Conservation (phyloP, 2,888 invertebrate species). For the Cecidostiba fungosa region DNA sequence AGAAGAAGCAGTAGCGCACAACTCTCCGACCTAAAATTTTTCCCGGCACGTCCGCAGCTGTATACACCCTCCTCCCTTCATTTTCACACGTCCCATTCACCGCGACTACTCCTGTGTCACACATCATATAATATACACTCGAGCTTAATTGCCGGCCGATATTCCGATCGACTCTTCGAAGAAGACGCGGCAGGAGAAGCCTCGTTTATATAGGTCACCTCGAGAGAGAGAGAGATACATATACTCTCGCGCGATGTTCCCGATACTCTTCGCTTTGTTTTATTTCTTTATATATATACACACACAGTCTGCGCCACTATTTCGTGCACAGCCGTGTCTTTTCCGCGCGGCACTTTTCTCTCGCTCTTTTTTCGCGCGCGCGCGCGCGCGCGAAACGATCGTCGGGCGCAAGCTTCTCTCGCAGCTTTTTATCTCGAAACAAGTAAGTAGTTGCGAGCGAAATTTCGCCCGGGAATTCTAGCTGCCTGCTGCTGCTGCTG, state of each 20-base stretch:
- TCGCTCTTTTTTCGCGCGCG: background rate
- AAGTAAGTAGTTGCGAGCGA: background rate
- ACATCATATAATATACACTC: background rate
- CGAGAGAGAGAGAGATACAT: background rate
- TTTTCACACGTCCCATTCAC: slow-evolving; percentile 34
- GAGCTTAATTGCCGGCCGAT: slow-evolving; percentile 42
- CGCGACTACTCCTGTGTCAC: background rate
- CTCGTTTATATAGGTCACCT: slow-evolving; percentile 14
- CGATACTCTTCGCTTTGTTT: background rate
- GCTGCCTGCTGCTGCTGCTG: background rate
- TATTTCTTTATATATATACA: background rate
- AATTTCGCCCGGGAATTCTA: background rate
- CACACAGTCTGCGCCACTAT: background rate
- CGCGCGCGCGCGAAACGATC: background rate
- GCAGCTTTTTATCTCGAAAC: background rate
- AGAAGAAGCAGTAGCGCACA: slow-evolving; percentile 27
- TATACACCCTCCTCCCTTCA: slow-evolving; percentile 24
- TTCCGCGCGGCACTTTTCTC: background rate
- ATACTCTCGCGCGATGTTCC: background rate
- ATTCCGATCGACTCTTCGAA: background rate
- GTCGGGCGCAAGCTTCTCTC: background rate
- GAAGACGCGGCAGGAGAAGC: background rate
- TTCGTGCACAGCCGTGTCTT: background rate
- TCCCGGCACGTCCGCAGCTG: slow-evolving; percentile 40
- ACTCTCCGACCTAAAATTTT: slow-evolving; percentile 43